Evolutionary conservation across 2,888 invertebrate species (phyloP).

Genomic region (Malthinus flaveolus): DNA sequence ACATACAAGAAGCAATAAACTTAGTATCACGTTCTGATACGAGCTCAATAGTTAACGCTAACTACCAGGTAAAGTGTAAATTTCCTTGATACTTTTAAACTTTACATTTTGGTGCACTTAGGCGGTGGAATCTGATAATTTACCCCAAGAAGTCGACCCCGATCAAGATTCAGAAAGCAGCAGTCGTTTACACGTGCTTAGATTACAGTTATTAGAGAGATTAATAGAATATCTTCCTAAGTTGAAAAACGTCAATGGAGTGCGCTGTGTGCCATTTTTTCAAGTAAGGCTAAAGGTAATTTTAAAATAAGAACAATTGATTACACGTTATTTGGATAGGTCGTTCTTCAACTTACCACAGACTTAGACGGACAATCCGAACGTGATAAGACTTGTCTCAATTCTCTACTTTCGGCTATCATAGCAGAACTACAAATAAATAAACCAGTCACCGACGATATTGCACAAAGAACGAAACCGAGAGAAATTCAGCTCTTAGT

Average conservation of each 20-base stretch:
- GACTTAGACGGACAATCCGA: constrained; percentile 87
- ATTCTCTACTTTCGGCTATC: constrained; percentile 72
- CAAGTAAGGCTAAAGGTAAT: constrained; percentile 75
- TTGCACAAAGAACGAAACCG: constrained; percentile 69
- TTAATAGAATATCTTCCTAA: constrained; percentile 78
- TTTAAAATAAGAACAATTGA: too few species aligned
- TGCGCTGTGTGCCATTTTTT: constrained; percentile 87
- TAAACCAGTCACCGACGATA: constrained; percentile 58
- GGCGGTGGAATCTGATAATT: constrained; percentile 42
- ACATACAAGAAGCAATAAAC: constrained; percentile 58
- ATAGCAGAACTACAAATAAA: constrained; percentile 73
- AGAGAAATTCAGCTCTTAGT: constrained; percentile 87
- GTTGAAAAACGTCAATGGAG: constrained; percentile 77
- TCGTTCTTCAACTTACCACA: constrained; percentile 84
- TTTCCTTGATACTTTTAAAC: constrained; percentile 4
- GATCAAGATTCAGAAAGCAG: constrained; percentile 50
- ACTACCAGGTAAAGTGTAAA: constrained; percentile 50
- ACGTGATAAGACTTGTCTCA: constrained; percentile 75
- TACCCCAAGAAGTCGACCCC: constrained; percentile 44
- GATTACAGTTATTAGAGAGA: constrained; percentile 73
- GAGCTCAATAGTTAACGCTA: constrained; percentile 58
- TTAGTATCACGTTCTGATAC: constrained; percentile 62
- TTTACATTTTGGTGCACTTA: constrained; percentile 19
- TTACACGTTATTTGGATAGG: constrained; percentile 55
- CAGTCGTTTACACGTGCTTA: constrained; percentile 65